Conservation (phyloP, 2,113 vertebrate species). For the Forbesichthys agassizii region DNA sequence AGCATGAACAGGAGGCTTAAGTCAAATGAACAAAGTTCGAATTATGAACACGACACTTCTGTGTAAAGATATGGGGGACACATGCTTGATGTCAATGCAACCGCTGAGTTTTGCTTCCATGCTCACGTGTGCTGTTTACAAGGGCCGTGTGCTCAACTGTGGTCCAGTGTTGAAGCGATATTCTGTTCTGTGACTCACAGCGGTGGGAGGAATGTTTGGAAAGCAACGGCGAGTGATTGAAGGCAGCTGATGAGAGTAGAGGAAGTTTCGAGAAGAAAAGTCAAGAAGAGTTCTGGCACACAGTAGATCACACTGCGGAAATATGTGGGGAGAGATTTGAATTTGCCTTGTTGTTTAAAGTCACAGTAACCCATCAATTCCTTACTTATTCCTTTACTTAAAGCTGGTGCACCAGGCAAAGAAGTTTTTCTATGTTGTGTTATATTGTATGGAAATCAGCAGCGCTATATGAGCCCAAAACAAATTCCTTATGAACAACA, state of each 20-base stretch:
- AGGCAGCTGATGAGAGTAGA: constrained; percentile 5
- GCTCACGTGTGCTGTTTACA: constrained; percentile 2
- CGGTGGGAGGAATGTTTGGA: constrained; percentile 17
- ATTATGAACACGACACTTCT: constrained; percentile 27
- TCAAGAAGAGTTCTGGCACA: neutral
- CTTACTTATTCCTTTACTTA: no score
- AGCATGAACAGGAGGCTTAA: neutral
- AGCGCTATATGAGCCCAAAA: no score
- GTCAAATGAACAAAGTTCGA: no score
- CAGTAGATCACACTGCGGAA: constrained; percentile 14
- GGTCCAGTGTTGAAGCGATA: constrained; percentile 8
- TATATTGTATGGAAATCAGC: no score
- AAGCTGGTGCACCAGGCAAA: no score
- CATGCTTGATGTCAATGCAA: neutral
- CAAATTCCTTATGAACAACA: no score
- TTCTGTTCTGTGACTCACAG: neutral
- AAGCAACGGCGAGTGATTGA: constrained; percentile 26
- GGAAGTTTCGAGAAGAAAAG: neutral
- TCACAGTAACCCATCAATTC: no score
- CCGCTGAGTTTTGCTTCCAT: neutral
- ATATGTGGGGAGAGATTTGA: neutral
- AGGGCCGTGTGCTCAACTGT: constrained; percentile 8
- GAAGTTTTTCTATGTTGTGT: no score
- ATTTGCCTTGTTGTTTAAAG: no score
- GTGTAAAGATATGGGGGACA: neutral